Evolutionary conservation across 1,140 invertebrate genomes (phyloP).

Genomic region (Pararge aegeria): DNA sequence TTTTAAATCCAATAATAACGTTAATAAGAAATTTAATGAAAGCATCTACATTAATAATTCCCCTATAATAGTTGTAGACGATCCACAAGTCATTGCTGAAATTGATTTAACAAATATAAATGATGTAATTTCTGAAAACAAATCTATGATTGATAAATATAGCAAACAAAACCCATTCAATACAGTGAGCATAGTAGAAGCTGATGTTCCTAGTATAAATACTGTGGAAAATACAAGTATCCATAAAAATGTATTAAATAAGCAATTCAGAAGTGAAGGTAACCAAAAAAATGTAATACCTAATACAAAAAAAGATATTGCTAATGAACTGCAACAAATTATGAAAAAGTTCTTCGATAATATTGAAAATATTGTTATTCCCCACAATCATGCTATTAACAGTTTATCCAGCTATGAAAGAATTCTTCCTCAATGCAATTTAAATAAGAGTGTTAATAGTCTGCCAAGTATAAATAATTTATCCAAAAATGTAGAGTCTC

Average conservation of each 20-base stretch:
- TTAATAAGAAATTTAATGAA: too few relatives aligned
- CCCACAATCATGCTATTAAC: too few relatives aligned
- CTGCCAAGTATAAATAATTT: not conserved
- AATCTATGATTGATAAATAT: not conserved
- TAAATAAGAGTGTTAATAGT: not conserved
- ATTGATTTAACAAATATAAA: not conserved
- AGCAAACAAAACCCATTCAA: not conserved
- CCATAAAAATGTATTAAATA: not conserved
- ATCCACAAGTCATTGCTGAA: not conserved
- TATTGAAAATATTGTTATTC: too few relatives aligned
- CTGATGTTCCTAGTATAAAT: not conserved
- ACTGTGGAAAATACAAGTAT: not conserved
- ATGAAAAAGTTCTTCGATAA: not conserved
- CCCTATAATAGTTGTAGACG: not conserved
- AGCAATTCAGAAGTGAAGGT: not conserved
- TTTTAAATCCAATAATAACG: too few relatives aligned
- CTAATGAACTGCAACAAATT: not conserved
- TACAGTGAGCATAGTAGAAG: not conserved
- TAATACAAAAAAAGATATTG: not conserved
- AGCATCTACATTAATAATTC: not conserved
- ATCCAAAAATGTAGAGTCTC: not conserved
- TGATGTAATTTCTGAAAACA: not conserved
- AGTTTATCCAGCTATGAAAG: not conserved
- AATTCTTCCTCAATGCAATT: not conserved
- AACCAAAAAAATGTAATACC: not conserved